Evolutionary conservation across 1,140 invertebrate genomes (phyloP), one percentile per base, ranked within the genome.

Genomic region (Micrasema minimum): DNA sequence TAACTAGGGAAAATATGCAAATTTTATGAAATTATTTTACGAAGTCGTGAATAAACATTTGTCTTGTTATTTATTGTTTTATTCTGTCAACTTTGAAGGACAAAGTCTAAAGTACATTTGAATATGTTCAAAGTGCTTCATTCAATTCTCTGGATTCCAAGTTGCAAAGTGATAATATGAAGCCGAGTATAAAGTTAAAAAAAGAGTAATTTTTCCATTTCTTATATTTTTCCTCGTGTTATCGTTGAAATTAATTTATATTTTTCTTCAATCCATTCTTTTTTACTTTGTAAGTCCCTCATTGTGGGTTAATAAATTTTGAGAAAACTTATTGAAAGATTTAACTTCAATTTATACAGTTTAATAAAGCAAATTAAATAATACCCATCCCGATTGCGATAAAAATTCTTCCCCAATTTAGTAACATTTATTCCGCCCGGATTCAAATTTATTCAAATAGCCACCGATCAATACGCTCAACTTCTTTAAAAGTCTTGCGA

Each of bases 401-500:
- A 57, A 57, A 57, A 57, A 57, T 57, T 35, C n/a, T 55, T 57
- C 31, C 31, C 53, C 53, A 57, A 57, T 57, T 57, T 57, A 35
- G 53, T 38, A 57, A 57, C 53, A 14, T 62, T 62, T 43, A 62
- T 23, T 62, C 57, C 38, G 57, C 1, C 38, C 37, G 37, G 38
- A 62, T 62, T 62, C 37, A 62, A 45, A 43, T 62, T 62, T 45
- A 62, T 45, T 62, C 57, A 62, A 62, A 51, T 51, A 66, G 16
- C 64, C n/a, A 18, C 64, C 31, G 46, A 66, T 66, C 64, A 66
- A 66, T 51, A 66, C 46, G 46, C 35, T 20, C 26, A 66, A 66
- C 46, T 66, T 66, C 64, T 66, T 66, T 66, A 20, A 46, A 66
- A 51, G 45, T 66, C 48, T 66, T 16, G 35, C 41, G 45, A 66